Evolutionary conservation across 2,797 vertebrate genomes (phyloP).

Genomic region (Bradypodion ventrale): DNA sequence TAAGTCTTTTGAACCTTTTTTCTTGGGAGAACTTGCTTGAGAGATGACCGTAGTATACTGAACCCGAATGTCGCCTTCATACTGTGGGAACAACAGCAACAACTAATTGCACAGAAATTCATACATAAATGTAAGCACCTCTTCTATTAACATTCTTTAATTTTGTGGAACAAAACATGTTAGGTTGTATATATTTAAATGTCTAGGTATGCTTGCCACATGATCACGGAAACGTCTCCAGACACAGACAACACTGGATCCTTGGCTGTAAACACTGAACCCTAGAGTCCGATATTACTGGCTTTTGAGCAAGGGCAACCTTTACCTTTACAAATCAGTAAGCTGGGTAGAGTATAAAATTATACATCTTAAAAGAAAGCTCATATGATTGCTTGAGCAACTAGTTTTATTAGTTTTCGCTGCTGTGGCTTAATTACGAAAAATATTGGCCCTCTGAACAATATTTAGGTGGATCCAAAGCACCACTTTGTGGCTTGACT

Average conservation of each 20-base stretch:
- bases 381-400: not conserved
- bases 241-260: too few relatives aligned
- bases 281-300: too few relatives aligned
- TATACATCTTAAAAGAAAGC: not conserved
- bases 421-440: not conserved
- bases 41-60: slow-evolving; percentile 80
- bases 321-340: not conserved
- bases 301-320: too few relatives aligned
- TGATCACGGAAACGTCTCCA: too few relatives aligned
- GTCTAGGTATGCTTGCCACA: too few relatives aligned
- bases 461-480: not conserved
- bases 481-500: not conserved
- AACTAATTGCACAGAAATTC: not conserved
- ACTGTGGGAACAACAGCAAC: slow-evolving; percentile 75
- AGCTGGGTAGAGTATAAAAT: not conserved
- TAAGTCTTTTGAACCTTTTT: slow-evolving; percentile 84
- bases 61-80: slow-evolving; percentile 88
- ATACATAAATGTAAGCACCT: not conserved
- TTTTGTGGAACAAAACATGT: not conserved
- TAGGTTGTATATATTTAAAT: not conserved
- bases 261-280: too few relatives aligned
- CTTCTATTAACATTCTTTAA: not conserved
- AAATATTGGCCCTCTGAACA: not conserved
- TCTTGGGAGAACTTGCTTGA: slow-evolving; percentile 76
- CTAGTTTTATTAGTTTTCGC: not conserved